These are phyloP conservation scores for Drosophila quinaria DNA, from an alignment of 2,888 invertebrate genomes.

Conservation along the genomic window DNA sequence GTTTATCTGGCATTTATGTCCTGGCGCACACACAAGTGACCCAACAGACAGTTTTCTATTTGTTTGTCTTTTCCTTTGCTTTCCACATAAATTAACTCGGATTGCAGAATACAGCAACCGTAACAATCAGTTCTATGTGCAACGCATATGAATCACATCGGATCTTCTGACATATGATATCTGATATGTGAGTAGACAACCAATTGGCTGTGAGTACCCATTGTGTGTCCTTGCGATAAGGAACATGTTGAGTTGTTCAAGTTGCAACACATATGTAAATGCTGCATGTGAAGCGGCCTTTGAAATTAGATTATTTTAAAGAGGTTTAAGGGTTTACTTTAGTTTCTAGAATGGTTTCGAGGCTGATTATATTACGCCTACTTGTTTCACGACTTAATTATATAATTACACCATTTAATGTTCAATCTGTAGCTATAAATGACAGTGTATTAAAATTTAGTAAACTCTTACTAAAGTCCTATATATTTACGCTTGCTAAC, in stretches of 20 bases:
- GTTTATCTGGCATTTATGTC: conserved; percentile 67
- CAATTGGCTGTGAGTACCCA: conserved; percentile 17
- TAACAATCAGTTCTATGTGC: conserved; percentile 54
- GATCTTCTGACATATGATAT: conserved; percentile 26
- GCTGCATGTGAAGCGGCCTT: neutral
- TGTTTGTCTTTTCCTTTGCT: conserved; percentile 15
- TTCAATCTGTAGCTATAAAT: too few relatives aligned
- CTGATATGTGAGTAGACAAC: conserved; percentile 16
- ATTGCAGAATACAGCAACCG: conserved; percentile 38
- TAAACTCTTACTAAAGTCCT: too few relatives aligned
- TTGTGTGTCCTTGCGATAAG: conserved; percentile 40
- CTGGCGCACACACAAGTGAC: conserved; percentile 56
- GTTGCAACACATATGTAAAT: conserved; percentile 31
- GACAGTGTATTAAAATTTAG: too few relatives aligned
- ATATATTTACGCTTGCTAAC: too few relatives aligned
- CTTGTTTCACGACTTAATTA: too few relatives aligned
- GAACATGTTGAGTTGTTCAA: conserved; percentile 31
- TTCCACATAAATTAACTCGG: conserved; percentile 63
- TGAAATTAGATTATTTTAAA: neutral
- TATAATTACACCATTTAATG: too few relatives aligned
- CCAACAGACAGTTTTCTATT: conserved; percentile 16
- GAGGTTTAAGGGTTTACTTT: neutral
- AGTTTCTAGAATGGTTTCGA: neutral
- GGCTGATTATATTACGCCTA: neutral
- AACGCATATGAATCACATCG: conserved; percentile 37